Evolutionary conservation across 2,888 invertebrate species (phyloP).

Genomic region (Hedychridium roseum): DNA sequence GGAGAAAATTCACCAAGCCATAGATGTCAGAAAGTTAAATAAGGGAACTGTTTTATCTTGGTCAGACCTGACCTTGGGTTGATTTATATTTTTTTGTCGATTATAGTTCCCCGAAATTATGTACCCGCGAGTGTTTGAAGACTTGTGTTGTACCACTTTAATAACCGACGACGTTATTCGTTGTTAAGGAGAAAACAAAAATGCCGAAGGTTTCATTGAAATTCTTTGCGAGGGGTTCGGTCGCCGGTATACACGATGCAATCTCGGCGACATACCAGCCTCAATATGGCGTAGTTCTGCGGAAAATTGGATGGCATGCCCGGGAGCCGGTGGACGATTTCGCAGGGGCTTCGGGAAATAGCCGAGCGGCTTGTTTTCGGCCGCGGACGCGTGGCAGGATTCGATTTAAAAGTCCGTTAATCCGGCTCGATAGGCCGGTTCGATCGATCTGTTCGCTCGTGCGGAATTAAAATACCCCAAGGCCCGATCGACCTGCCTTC

Average conservation of each 20-base stretch:
- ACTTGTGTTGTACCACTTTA: too few species aligned
- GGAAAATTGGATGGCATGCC: constrained; percentile 27
- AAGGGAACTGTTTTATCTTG: too few species aligned
- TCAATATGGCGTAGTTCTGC: constrained; percentile 5
- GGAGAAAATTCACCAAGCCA: too few species aligned
- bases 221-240: background rate
- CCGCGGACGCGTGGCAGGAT: constrained; percentile 14
- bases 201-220: too few species aligned
- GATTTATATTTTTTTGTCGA: too few species aligned
- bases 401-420: constrained; percentile 35
- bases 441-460: constrained; percentile 34
- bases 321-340: constrained; percentile 14
- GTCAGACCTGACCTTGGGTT: too few species aligned
- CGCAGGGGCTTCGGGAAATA: too few species aligned
- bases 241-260: constrained; percentile 3
- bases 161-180: too few species aligned
- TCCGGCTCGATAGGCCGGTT: constrained; percentile 26
- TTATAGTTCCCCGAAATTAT: too few species aligned
- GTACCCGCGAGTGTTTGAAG: too few species aligned
- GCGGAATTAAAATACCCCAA: constrained; percentile 27
- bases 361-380: constrained; percentile 12
- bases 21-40: too few species aligned
- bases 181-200: too few species aligned
- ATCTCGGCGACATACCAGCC: constrained; percentile 8
- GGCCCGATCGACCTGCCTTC: constrained; percentile 2